Evolutionary conservation across 2,113 vertebrate genomes (phyloP).

Genomic region (Malurus cyaneus): DNA sequence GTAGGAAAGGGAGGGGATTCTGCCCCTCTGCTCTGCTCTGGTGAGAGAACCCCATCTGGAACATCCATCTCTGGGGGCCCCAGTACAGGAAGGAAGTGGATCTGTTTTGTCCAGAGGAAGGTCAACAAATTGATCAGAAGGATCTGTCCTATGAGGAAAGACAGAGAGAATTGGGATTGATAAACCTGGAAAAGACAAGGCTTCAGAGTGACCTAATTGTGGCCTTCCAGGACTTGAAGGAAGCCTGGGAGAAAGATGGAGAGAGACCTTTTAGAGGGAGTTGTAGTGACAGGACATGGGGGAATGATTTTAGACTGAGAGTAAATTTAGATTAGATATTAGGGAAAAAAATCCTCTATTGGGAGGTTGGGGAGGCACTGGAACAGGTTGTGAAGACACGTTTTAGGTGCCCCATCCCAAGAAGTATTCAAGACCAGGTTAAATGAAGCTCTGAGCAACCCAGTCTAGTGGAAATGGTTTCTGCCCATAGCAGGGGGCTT

Average conservation of each 20-base stretch:
- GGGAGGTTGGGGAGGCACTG: too few species aligned
- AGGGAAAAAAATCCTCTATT: background rate
- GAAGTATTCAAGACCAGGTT: background rate
- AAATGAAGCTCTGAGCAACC: background rate
- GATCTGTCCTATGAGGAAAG: rapidly evolving
- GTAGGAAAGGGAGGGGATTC: background rate
- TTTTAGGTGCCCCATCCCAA: background rate
- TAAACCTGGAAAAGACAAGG: background rate
- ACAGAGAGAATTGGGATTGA: background rate
- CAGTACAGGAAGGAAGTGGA: rapidly evolving
- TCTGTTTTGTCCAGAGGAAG: background rate
- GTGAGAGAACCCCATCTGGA: rapidly evolving
- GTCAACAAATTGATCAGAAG: background rate
- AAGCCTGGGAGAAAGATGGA: background rate
- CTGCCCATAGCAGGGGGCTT: rapidly evolving
- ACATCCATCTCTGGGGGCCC: background rate
- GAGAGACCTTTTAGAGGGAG: background rate
- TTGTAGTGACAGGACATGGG: background rate
- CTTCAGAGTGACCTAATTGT: background rate
- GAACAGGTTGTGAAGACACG: background rate
- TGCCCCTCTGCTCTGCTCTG: background rate
- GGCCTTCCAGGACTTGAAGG: background rate
- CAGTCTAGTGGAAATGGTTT: background rate
- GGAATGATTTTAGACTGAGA: background rate
- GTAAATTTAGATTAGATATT: background rate